Conservation (phyloP, 2,113 vertebrate genomes). For the Lampris incognitus region DNA sequence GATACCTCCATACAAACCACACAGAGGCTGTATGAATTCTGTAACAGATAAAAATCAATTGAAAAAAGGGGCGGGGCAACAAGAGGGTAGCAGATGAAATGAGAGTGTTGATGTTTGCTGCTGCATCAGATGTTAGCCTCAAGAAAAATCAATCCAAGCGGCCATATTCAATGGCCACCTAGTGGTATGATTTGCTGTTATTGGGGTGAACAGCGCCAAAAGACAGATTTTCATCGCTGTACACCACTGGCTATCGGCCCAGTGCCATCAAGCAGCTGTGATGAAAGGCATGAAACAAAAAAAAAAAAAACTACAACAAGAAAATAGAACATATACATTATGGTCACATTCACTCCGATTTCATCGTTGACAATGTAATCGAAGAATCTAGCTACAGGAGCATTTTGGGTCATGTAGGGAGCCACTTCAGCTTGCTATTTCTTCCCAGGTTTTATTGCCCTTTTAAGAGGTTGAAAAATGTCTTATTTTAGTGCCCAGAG, state of each 20-base stretch:
- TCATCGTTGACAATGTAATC: slow-evolving; percentile 5
- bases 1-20: too few relatives aligned
- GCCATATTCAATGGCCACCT: slow-evolving; percentile 49
- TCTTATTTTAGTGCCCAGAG: slow-evolving; percentile 57
- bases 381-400: slow-evolving; percentile 37
- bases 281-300: neutral
- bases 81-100: neutral
- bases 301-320: neutral
- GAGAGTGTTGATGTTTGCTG: slow-evolving; percentile 14
- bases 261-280: slow-evolving; percentile 23
- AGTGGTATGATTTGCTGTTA: slow-evolving; percentile 53
- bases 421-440: slow-evolving; percentile 52
- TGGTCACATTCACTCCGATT: slow-evolving; percentile 36
- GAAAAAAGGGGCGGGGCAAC: neutral
- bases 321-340: slow-evolving; percentile 17
- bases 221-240: slow-evolving; percentile 27
- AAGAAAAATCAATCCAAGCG: slow-evolving; percentile 38
- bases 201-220: slow-evolving; percentile 42
- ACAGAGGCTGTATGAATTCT: neutral
- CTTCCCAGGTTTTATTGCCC: slow-evolving; percentile 63
- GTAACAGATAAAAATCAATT: neutral
- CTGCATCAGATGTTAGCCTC: slow-evolving; percentile 21
- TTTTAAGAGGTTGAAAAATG: slow-evolving; percentile 68
- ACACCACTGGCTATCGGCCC: slow-evolving; percentile 46
- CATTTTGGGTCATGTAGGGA: slow-evolving; percentile 9